phyloP scores from a whole-genome alignment of 37 sponge, comb jelly and placozoan species.

The Beroe forskalii region DNA sequence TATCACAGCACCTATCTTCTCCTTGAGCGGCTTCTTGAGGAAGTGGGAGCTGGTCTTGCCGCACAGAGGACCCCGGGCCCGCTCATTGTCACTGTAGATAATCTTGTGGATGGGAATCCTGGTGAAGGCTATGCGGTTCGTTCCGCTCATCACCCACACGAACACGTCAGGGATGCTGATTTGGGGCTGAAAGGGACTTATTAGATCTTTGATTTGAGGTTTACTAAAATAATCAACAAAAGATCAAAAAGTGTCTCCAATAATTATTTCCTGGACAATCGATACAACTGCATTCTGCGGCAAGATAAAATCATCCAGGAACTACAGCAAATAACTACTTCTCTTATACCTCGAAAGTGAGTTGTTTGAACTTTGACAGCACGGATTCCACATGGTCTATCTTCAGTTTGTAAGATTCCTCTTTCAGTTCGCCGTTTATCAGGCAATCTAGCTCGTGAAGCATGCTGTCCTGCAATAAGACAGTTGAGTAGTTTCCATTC shows the following conservation, averaged over 20 bases:
- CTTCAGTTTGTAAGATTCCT: neutral
- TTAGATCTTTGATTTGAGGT: too few species aligned
- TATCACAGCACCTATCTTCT: conserved; percentile 36
- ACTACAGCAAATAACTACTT: too few species aligned
- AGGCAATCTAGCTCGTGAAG: neutral
- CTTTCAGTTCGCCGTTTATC: neutral
- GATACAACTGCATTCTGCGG: neutral
- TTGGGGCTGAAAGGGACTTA: conserved; percentile 35
- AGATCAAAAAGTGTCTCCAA: too few species aligned
- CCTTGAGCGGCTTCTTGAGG: conserved; percentile 48
- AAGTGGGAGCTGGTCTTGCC: conserved; percentile 27
- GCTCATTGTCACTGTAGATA: conserved; percentile 10
- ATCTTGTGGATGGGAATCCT: conserved; percentile 36
- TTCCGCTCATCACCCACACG: conserved; percentile 60
- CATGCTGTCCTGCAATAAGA: neutral
- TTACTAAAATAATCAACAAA: too few species aligned
- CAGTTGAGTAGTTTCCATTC: too few species aligned
- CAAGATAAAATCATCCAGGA: neutral
- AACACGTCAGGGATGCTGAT: conserved; percentile 59
- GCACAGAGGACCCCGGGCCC: neutral
- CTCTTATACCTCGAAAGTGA: conserved; percentile 51
- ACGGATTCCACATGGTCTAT: neutral
- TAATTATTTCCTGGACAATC: too few species aligned
- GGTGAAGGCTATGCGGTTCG: conserved; percentile 38
- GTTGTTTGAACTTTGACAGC: neutral